Conservation (phyloP, 2,888 invertebrate species). For the Hypercompe scribonia region DNA sequence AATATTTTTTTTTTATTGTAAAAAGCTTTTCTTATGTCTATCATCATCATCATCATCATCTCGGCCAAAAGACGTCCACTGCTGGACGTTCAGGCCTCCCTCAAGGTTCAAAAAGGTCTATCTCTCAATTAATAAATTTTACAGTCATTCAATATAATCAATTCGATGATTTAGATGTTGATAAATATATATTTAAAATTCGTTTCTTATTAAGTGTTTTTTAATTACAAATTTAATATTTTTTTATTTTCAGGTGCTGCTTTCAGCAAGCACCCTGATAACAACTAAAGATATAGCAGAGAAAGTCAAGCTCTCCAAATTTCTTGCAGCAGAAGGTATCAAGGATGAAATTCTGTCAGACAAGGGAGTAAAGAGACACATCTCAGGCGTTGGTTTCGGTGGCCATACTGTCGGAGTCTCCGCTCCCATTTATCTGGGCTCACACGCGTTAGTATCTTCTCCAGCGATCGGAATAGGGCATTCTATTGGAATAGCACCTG, state of each 20-base stretch:
- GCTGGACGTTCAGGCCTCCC: too few relatives aligned
- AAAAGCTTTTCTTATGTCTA: too few relatives aligned
- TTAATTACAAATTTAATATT: not conserved
- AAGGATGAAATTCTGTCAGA: conserved; percentile 67
- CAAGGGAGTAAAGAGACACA: conserved; percentile 75
- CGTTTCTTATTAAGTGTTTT: too few relatives aligned
- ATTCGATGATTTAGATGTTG: too few relatives aligned
- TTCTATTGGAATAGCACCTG: conserved; percentile 35
- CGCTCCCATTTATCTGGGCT: conserved; percentile 24
- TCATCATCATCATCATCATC: too few relatives aligned
- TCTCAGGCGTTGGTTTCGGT: conserved; percentile 47
- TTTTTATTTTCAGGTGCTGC: conserved; percentile 70
- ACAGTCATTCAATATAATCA: not conserved
- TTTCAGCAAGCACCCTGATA: conserved; percentile 72
- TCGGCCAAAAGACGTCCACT: too few relatives aligned
- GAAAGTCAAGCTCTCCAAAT: conserved; percentile 71
- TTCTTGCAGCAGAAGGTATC: conserved; percentile 72
- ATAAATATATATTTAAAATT: too few relatives aligned
- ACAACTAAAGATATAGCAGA: conserved; percentile 65
- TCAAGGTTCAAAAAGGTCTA: too few relatives aligned
- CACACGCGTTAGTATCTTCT: conserved; percentile 19
- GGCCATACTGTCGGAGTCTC: conserved; percentile 42
- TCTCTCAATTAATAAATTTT: not conserved
- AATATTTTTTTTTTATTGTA: too few relatives aligned
- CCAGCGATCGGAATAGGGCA: conserved; percentile 42